These are phyloP conservation scores for Trichopria drosophilae DNA, from an alignment of 2,888 invertebrate genomes.

Conservation along the genomic window DNA sequence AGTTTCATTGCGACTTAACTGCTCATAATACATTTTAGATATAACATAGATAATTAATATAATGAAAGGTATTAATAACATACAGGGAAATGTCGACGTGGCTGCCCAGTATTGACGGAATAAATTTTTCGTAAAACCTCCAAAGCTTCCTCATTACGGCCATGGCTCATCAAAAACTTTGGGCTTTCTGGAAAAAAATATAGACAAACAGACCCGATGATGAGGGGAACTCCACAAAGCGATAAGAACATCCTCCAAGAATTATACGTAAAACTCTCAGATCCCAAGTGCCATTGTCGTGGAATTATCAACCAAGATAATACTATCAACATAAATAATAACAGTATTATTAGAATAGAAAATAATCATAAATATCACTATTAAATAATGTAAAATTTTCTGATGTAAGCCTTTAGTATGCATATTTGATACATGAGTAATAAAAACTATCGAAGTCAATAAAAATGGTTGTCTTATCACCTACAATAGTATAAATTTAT, in stretches of 20 bases:
- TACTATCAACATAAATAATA: conserved; percentile 54
- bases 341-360: no score
- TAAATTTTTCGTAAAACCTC: conserved; percentile 68
- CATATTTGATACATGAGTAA: no score
- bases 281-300: conserved; percentile 49
- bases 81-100: conserved; percentile 69
- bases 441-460: no score
- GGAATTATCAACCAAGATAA: conserved; percentile 76
- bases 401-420: no score
- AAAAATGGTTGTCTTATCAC: no score
- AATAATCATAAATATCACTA: no score
- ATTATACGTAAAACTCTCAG: conserved; percentile 53
- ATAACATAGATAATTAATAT: no score
- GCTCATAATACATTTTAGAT: no score
- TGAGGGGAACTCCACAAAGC: conserved; percentile 64
- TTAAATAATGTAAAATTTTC: no score
- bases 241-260: conserved; percentile 61
- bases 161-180: conserved; percentile 73
- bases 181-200: conserved; percentile 75
- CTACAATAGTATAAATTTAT: no score
- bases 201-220: conserved; percentile 66
- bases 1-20: no score
- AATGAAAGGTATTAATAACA: no score
- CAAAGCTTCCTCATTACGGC: conserved; percentile 69
- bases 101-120: conserved; percentile 66